Evolutionary conservation across 2,797 vertebrate species (phyloP).

Genomic region (Sus cebifrons): DNA sequence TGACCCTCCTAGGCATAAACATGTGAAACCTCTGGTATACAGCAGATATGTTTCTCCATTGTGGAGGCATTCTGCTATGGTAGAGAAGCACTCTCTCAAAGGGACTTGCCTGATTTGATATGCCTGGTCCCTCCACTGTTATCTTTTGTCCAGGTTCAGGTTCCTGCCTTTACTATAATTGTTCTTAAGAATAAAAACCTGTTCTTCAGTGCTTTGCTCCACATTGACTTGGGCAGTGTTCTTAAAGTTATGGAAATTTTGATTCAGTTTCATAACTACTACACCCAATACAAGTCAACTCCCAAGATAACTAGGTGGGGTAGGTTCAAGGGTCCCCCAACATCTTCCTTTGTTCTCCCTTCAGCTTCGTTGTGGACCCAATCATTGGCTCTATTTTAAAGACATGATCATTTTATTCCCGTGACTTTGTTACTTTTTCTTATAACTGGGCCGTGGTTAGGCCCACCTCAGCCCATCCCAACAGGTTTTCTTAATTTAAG

Average conservation of each 20-base stretch:
- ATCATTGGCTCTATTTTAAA: neutral
- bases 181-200: neutral
- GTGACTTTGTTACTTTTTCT: neutral
- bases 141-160: neutral
- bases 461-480: no score
- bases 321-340: neutral
- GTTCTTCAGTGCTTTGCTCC: neutral
- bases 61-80: neutral
- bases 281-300: neutral
- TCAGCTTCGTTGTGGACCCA: neutral
- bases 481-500: neutral
- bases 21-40: neutral
- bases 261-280: neutral
- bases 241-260: neutral
- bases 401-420: neutral
- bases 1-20: neutral
- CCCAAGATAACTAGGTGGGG: neutral
- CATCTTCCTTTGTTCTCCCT: neutral
- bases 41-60: neutral
- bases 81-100: neutral
- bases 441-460: neutral
- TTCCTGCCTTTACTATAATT: neutral
- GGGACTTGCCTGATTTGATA: neutral
- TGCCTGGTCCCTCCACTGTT: neutral
- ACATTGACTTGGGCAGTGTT: neutral